A percentile compares a stretch with the other conserved stretches of the same genome.
These are phyloP conservation scores for Pyxicephalus adspersus DNA, from an alignment of 2,113 vertebrate genomes.

Conservation along the genomic window DNA sequence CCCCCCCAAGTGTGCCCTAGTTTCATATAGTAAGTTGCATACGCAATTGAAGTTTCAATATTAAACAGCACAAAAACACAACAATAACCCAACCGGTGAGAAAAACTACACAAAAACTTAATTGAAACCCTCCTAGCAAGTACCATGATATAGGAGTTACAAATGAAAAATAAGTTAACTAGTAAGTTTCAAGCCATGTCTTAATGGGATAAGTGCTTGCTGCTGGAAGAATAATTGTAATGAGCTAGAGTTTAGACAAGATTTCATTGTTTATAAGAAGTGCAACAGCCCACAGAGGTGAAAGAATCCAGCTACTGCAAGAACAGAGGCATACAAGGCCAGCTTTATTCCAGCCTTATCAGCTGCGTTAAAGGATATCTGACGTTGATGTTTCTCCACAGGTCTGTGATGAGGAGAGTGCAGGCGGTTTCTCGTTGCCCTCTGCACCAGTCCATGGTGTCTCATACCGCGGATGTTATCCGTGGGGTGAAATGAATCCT, in stretches of 20 bases:
- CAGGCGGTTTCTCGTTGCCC: constrained; percentile 81
- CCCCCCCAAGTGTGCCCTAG: too few relatives aligned
- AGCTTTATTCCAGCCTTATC: constrained; percentile 3
- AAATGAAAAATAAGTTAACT: too few relatives aligned
- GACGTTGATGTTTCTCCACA: constrained; percentile 84
- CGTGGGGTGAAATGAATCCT: constrained; percentile 76
- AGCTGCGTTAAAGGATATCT: constrained; percentile 85
- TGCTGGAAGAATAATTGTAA: neutral
- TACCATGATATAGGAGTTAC: too few relatives aligned
- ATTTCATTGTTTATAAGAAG: constrained; percentile 28
- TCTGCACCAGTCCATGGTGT: constrained; percentile 87
- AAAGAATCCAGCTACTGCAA: neutral
- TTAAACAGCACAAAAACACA: too few relatives aligned
- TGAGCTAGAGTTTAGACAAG: neutral
- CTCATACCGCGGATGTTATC: constrained; percentile 82
- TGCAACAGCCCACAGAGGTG: neutral
- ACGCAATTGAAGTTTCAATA: too few relatives aligned
- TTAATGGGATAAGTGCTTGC: constrained; percentile 22
- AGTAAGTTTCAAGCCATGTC: neutral
- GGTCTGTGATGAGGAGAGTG: constrained; percentile 82
- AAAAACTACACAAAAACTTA: too few relatives aligned
- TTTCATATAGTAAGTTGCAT: too few relatives aligned
- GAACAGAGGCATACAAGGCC: neutral
- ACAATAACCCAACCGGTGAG: too few relatives aligned
- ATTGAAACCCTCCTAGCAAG: too few relatives aligned